Evolutionary conservation across 2,113 vertebrate species (phyloP), one percentile per base, ranked within the genome.

Genomic region (Otocyon megalotis): DNA sequence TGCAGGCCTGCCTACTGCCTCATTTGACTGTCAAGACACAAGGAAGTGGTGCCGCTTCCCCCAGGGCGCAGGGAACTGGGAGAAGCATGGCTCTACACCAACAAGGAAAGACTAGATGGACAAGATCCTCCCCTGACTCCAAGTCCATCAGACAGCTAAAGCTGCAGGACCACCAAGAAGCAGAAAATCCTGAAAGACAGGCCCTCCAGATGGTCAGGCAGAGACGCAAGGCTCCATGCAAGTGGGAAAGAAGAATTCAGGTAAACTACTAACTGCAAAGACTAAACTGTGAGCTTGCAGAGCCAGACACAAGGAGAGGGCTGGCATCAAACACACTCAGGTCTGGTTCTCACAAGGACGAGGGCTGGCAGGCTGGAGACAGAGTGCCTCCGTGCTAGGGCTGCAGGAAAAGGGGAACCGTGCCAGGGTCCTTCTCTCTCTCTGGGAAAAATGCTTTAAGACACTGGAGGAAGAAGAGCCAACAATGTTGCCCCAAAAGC

Each of bases 41-140:
- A 12, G 83, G 93, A 35, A n/a, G 76, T 28, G 10, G 48, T 1
- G n/a, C 32, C 0, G 3, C 60, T 8, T 13, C 26, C 9, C 26
- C 50, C 50, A 11, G 15, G n/a, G 1, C 1, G 30, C 37, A 5
- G 35, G 24, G 22, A 19, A 54, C 93, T 11, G 30, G 20, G 15
- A 17, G 16, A 20, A 17, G 15, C 1, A 0, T 2, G 0, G 53
- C 84, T 53, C 48, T 2, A 28, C 28, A 13, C 15, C 0, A 15
- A 4, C 20, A 6, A 26, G 43, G 32, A 24, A 13, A 19, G 37
- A 63, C 54, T 17, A 2, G 28, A 19, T 2, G 2, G 37, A 9
- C 54, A 30, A 28, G 53, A 30, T 2, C 26, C 48, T 19, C 43
- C 0, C 3, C 5, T 1, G 9, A 19, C 22, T 50, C 35, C 50